A percentile compares a stretch with the other conserved stretches of the same genome.
Evolutionary conservation across 2,797 vertebrate species (phyloP).

Genomic region (Sternarchorhynchus goeldii): DNA sequence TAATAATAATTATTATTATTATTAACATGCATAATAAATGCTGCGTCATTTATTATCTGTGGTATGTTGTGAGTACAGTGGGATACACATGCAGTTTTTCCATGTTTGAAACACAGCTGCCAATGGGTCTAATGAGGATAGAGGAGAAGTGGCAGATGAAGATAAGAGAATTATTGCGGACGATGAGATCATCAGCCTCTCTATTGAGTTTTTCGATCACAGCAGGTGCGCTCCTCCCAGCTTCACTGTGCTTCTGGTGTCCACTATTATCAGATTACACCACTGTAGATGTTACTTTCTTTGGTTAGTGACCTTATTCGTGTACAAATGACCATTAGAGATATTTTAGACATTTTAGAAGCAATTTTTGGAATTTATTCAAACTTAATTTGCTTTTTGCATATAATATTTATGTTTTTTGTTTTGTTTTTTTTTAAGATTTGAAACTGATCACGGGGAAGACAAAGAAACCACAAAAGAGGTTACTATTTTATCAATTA

Average conservation of each 20-base stretch:
- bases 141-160: slow-evolving; percentile 95
- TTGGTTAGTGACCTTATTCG: background rate
- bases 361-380: no score
- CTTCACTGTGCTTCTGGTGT: background rate
- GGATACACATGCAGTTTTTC: background rate
- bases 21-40: slow-evolving; percentile 1
- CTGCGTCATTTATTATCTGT: background rate
- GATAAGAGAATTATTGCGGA: slow-evolving; percentile 99
- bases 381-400: background rate
- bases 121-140: slow-evolving; percentile 90
- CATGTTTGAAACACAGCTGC: slow-evolving; percentile 67
- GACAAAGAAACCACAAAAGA: slow-evolving; percentile 85
- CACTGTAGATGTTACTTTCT: background rate
- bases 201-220: slow-evolving; percentile 98
- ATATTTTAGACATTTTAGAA: no score
- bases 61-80: background rate
- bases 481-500: slow-evolving; percentile 68
- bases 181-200: slow-evolving; percentile 99
- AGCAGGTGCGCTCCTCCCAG: slow-evolving; percentile 80
- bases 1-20: background rate
- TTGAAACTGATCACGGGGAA: slow-evolving; percentile 78
- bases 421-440: slow-evolving; percentile 64
- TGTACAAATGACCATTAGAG: no score
- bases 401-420: background rate
- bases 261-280: background rate